Base-by-base conservation (phyloP, 2,888 invertebrate species). In the Germaria angustata region DNA sequence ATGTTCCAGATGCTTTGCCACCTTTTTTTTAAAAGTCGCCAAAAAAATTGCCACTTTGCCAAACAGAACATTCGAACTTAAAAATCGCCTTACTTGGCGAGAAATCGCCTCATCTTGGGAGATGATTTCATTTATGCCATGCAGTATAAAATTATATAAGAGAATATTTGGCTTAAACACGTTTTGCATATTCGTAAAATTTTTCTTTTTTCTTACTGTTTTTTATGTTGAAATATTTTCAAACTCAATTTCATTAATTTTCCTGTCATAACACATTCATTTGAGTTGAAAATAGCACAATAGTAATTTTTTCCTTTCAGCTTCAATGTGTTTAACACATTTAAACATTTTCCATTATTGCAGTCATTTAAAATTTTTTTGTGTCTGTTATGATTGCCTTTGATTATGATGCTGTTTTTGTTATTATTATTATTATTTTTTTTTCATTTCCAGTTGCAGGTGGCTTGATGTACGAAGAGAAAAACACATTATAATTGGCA, bases 181-280 rank as follows among this genome's bases (percentile, higher is more conserved):
- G 32, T 20, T 77, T 68, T 68, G 20, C 11, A 77, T 61, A n/a
- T n/a, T n/a, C n/a, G n/a, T n/a, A n/a, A n/a, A n/a, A 44, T 1
- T 20, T 34, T 13, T 7, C 53, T 53, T 24, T 20, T 46, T 36
- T 46, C 15, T 17, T 36, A 15, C 6, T 15, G 6, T 5, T 13
- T 44, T 6, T 3, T 13, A 39, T 57, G n/a, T 6, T 11, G 53
- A 32, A 22, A 53, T 53, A 15, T 39, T 59, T 17, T 17, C 0
- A 36, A 57, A 71, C 49, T 53, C 0, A 41, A 34, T 41, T 53
- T 36, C 17, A 36, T 20, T n/a, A 49, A 17, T 34, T 76, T 66
- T 39, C 53, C 65, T 75, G 65, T 55, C 65, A 75, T 57, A 66
- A 55, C n/a, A 24, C 5, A 44, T 32, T 15, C 15, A 22, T 24